Conservation (phyloP, 2,797 vertebrate genomes). For the Falco columbarius region DNA sequence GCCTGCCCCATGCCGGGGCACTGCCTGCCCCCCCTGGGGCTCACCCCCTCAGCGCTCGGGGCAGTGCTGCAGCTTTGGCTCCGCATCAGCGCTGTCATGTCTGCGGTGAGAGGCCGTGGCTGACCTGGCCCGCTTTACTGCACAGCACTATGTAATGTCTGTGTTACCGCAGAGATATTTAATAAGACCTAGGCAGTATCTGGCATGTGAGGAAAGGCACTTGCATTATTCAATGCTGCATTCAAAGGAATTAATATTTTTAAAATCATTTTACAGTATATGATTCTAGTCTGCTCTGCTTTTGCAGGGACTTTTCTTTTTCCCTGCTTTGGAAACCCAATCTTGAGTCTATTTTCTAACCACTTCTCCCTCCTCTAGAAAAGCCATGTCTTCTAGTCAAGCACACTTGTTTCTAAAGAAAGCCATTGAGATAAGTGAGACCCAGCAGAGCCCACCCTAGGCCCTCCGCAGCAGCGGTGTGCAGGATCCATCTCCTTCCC, state of each 20-base stretch:
- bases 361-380: background rate
- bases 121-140: rapidly evolving
- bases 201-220: background rate
- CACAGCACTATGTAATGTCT: background rate
- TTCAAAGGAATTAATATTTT: background rate
- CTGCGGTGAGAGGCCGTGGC: background rate
- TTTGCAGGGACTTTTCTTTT: background rate
- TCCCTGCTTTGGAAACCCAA: rapidly evolving
- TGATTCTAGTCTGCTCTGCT: background rate
- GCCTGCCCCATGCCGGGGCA: no score
- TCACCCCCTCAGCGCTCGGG: rapidly evolving
- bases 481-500: background rate
- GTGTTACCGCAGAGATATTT: background rate
- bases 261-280: background rate
- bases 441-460: background rate
- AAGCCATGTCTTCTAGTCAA: background rate
- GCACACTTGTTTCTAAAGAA: background rate
- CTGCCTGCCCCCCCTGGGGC: background rate
- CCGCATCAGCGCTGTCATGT: rapidly evolving
- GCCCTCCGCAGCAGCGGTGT: rapidly evolving
- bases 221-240: background rate
- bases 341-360: background rate
- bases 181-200: background rate
- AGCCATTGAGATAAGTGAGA: background rate
- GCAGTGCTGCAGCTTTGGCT: background rate